phyloP scores from a whole-genome alignment of 2,113 vertebrate species.

The Donacobius atricapilla region DNA sequence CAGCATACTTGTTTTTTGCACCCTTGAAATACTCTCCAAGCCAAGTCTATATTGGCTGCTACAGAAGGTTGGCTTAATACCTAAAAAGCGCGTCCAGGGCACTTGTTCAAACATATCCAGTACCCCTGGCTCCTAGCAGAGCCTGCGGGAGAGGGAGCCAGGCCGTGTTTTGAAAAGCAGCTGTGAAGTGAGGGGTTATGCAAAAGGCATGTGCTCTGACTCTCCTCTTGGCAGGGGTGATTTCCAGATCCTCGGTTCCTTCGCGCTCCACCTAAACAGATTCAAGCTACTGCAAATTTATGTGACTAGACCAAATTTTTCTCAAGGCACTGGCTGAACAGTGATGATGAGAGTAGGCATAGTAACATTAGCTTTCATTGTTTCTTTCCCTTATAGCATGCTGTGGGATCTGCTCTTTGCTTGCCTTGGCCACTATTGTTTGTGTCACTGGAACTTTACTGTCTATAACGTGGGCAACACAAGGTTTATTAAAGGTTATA shows the following conservation, averaged over 20 bases:
- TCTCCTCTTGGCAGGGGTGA: neutral
- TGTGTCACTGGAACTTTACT: neutral
- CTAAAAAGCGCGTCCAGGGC: neutral
- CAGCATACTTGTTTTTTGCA: neutral
- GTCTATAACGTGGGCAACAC: neutral
- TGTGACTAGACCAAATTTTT: neutral
- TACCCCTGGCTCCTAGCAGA: neutral
- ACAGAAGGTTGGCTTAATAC: conserved; percentile 5
- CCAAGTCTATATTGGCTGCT: conserved; percentile 13
- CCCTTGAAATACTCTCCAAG: neutral
- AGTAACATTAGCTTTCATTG: neutral
- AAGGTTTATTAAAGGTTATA: neutral
- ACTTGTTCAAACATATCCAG: conserved; percentile 26
- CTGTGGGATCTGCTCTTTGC: neutral
- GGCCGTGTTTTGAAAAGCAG: conserved; percentile 13
- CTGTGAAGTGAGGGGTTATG: conserved; percentile 36
- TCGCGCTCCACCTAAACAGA: neutral
- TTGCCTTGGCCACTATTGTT: neutral
- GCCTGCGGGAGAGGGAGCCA: neutral
- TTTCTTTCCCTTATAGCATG: neutral
- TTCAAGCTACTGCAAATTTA: neutral
- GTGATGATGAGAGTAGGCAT: neutral
- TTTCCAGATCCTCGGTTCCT: neutral
- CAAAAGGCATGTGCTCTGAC: conserved; percentile 16
- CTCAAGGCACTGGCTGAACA: neutral